Evolutionary conservation across 1,140 invertebrate genomes (phyloP).

Genomic region (Bombus haemorrhoidalis): DNA sequence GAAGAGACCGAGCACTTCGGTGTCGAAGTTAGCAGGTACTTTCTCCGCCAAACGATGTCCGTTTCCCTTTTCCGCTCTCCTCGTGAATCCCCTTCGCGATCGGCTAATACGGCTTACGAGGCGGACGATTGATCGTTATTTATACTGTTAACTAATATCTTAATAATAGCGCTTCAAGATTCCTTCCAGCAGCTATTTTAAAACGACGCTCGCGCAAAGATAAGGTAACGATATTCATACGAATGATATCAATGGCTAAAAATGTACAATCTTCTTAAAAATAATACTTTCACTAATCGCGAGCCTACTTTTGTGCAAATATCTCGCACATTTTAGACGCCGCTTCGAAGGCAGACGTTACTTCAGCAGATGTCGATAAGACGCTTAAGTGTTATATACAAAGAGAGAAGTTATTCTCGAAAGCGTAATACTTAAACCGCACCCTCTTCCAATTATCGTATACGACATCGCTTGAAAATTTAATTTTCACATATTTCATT

Average conservation of each 20-base stretch:
- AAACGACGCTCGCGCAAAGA: too few species aligned
- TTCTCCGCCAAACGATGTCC: slow-evolving; percentile 54
- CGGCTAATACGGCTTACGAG: not conserved
- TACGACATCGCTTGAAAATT: slow-evolving; percentile 2
- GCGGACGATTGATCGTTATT: not conserved
- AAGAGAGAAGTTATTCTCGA: slow-evolving; percentile 29
- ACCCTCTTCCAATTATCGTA: slow-evolving; percentile 36
- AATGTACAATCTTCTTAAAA: too few species aligned
- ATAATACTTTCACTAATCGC: slow-evolving; percentile 12
- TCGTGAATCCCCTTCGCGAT: slow-evolving; percentile 32
- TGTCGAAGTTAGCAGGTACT: slow-evolving; percentile 54
- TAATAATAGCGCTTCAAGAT: not conserved
- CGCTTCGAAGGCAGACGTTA: not conserved
- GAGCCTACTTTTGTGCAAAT: not conserved
- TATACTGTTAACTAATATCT: not conserved
- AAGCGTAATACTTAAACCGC: slow-evolving; percentile 53
- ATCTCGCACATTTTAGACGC: not conserved
- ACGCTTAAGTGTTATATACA: not conserved
- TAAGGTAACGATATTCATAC: too few species aligned
- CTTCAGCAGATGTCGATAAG: not conserved
- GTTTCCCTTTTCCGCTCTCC: slow-evolving; percentile 62
- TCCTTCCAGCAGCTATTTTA: not conserved
- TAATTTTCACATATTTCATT: slow-evolving; percentile 31
- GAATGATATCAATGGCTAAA: too few species aligned
- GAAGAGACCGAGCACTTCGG: slow-evolving; percentile 61